Conservation (phyloP, 1,140 invertebrate genomes). For the Oedothorax gibbosus region DNA sequence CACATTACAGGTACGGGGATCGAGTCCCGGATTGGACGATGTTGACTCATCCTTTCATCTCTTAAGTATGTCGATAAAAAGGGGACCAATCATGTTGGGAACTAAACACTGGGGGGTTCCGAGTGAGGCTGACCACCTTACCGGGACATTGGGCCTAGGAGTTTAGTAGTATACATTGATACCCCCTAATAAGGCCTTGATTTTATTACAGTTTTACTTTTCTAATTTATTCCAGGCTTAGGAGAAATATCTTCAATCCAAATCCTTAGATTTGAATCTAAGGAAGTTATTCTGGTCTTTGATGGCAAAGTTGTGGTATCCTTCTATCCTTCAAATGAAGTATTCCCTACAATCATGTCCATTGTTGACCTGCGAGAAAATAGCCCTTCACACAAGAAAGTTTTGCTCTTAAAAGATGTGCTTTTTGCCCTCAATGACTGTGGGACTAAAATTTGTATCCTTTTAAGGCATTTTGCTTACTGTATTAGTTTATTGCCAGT, state of each 20-base stretch:
- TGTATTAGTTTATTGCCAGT: background rate
- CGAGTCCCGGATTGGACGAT: no score
- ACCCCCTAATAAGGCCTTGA: background rate
- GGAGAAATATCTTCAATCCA: background rate
- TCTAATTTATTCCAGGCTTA: conserved; percentile 7
- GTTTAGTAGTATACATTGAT: background rate
- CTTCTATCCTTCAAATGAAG: conserved; percentile 29
- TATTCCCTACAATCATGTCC: conserved; percentile 41
- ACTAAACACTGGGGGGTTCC: no score
- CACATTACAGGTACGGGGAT: no score
- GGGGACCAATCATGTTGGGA: no score
- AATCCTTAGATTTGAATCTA: conserved; percentile 53
- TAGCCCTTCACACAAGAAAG: conserved; percentile 23
- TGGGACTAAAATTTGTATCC: conserved; percentile 54
- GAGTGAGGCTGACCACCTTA: no score
- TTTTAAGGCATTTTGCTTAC: background rate
- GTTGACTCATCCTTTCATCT: no score
- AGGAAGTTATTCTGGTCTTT: conserved; percentile 50
- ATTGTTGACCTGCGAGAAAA: conserved; percentile 37
- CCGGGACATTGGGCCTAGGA: no score
- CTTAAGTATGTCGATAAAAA: no score
- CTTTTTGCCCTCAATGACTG: conserved; percentile 41
- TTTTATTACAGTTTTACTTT: background rate
- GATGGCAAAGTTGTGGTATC: conserved; percentile 37
- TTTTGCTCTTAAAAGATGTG: conserved; percentile 35